phyloP scores from a whole-genome alignment of 2,888 invertebrate genomes.

The Tenthredo notha region DNA sequence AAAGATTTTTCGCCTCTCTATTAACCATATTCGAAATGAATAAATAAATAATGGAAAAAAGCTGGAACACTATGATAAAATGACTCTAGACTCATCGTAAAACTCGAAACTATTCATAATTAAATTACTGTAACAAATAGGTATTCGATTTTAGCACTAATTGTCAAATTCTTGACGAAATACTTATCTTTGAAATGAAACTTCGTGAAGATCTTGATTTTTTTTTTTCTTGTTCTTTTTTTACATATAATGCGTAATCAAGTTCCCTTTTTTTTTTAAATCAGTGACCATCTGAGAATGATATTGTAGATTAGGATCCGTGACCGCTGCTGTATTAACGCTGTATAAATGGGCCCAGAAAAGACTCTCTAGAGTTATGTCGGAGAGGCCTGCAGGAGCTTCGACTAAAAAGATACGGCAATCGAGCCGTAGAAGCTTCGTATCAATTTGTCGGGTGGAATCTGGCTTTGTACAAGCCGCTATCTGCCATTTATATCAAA shows the following conservation, averaged over 20 bases:
- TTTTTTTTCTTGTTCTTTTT: no score
- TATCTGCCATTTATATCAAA: conserved; percentile 76
- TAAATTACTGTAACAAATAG: neutral
- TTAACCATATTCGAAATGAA: neutral
- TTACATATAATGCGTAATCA: neutral
- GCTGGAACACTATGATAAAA: neutral
- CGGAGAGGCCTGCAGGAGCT: conserved; percentile 30
- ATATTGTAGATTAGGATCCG: conserved; percentile 25
- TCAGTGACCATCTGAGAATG: neutral
- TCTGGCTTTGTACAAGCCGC: conserved; percentile 75
- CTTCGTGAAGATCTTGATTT: neutral
- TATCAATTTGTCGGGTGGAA: conserved; percentile 75
- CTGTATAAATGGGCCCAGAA: conserved; percentile 1
- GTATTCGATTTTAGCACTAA: neutral
- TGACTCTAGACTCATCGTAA: no score
- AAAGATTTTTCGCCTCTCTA: neutral
- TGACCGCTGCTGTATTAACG: neutral
- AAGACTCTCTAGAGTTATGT: conserved; percentile 39
- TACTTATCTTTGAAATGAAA: neutral
- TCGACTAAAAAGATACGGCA: conserved; percentile 48
- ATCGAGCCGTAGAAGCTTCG: conserved; percentile 64
- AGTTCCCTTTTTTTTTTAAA: neutral
- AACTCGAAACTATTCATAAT: neutral
- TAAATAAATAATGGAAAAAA: neutral
- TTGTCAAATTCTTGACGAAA: neutral